These are phyloP conservation scores for Sander vitreus DNA, from an alignment of 2,113 vertebrate genomes.

Conservation along the genomic window DNA sequence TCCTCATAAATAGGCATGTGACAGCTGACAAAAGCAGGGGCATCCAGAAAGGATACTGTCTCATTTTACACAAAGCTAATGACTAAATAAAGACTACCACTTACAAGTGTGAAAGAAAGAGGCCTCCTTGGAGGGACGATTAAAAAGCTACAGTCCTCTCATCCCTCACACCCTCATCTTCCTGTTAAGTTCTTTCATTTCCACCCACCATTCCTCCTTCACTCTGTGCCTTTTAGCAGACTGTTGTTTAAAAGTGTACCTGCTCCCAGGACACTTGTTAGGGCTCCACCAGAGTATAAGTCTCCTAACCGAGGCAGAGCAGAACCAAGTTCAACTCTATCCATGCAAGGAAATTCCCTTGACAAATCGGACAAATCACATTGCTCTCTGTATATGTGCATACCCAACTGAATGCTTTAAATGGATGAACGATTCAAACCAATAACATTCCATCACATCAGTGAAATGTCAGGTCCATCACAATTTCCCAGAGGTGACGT, in stretches of 20 bases:
- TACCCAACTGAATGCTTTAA: not conserved
- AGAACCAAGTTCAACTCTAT: constrained; percentile 50
- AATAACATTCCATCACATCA: not conserved
- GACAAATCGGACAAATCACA: constrained; percentile 39
- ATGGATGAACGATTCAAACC: constrained; percentile 24
- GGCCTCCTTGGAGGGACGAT: constrained; percentile 35
- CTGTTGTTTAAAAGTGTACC: constrained; percentile 34
- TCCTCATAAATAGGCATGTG: constrained; percentile 79
- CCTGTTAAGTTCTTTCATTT: constrained; percentile 27
- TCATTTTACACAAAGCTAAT: constrained; percentile 79
- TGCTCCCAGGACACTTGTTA: constrained; percentile 54
- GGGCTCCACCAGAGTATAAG: constrained; percentile 42
- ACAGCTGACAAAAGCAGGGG: constrained; percentile 72
- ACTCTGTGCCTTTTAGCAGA: constrained; percentile 28
- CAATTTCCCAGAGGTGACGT: not conserved
- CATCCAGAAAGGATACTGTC: constrained; percentile 66
- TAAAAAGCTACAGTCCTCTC: constrained; percentile 46
- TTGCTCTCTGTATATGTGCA: not conserved
- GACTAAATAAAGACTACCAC: constrained; percentile 76
- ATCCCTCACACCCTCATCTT: constrained; percentile 23
- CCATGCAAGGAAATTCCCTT: constrained; percentile 46
- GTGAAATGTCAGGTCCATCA: not conserved
- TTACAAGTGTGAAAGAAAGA: constrained; percentile 57
- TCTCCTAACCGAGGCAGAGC: constrained; percentile 42
- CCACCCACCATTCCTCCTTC: constrained; percentile 13